Evolutionary conservation across 2,888 invertebrate genomes (phyloP).

Genomic region (Idaea biselata): DNA sequence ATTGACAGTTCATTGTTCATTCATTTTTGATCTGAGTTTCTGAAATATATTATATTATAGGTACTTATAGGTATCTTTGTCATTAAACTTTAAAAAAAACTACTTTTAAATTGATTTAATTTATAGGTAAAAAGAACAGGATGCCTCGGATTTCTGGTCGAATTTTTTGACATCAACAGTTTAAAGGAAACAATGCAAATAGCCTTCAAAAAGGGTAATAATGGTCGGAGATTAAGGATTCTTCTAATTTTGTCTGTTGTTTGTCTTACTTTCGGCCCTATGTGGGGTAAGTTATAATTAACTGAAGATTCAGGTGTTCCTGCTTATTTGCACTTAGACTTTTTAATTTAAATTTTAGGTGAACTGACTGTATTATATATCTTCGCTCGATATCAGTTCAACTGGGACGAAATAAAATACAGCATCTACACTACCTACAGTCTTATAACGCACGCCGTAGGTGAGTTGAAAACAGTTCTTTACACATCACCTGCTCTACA

Average conservation of each 20-base stretch:
- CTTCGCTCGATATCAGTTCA: conserved; percentile 71
- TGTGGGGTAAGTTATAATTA: conserved; percentile 72
- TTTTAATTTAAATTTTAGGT: conserved; percentile 43
- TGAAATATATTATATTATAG: no score
- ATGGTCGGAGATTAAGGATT: conserved; percentile 62
- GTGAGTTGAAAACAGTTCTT: conserved; percentile 45
- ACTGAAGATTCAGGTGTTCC: no score
- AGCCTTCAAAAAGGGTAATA: conserved; percentile 72
- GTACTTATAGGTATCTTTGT: no score
- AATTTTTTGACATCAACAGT: conserved; percentile 75
- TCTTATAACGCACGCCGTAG: conserved; percentile 46
- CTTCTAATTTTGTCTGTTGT: conserved; percentile 61
- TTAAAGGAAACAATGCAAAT: conserved; percentile 73
- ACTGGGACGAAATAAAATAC: conserved; percentile 76
- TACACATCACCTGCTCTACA: no score
- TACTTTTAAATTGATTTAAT: conserved; percentile 5
- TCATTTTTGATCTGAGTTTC: no score
- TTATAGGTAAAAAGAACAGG: conserved; percentile 57
- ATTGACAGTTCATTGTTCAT: no score
- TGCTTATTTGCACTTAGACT: no score
- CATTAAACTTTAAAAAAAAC: no score
- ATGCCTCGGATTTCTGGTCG: conserved; percentile 48
- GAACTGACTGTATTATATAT: conserved; percentile 73
- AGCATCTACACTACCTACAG: conserved; percentile 67
- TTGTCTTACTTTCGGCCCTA: conserved; percentile 63